phyloP scores from a whole-genome alignment of 2,113 vertebrate genomes.

The Natator depressus region DNA sequence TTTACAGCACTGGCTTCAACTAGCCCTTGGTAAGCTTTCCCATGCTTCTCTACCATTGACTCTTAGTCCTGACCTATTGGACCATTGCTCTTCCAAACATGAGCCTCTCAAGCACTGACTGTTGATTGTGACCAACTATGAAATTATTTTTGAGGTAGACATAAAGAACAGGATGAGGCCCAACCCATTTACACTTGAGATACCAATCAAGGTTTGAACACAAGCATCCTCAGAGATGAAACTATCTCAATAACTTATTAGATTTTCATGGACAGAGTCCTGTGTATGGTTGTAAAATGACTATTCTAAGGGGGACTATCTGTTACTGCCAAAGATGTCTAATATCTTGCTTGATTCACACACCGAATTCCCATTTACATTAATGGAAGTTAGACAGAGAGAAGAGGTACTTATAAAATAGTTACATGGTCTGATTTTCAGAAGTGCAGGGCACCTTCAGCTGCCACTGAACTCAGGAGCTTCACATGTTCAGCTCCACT shows the following conservation, averaged over 20 bases:
- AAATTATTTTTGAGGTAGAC: background rate
- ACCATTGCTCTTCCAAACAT: background rate
- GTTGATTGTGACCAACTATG: background rate
- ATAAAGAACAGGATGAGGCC: background rate
- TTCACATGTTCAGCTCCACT: background rate
- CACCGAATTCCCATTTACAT: slow-evolving; percentile 15
- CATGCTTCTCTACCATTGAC: fast-evolving
- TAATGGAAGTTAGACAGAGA: slow-evolving; percentile 24
- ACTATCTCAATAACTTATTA: fast-evolving
- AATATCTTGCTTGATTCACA: background rate
- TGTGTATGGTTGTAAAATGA: background rate
- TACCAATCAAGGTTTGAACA: background rate
- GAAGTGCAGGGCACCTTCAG: slow-evolving; percentile 12
- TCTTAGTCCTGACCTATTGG: background rate
- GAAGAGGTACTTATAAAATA: slow-evolving; percentile 43
- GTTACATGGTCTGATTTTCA: slow-evolving; percentile 38
- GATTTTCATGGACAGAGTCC: background rate
- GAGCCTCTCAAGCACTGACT: background rate
- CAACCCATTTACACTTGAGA: background rate
- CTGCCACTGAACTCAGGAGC: background rate
- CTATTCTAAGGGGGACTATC: background rate
- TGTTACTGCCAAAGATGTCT: slow-evolving; percentile 11
- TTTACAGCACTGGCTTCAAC: background rate
- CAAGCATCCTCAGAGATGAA: background rate
- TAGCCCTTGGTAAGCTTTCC: background rate